Evolutionary conservation across 2,797 vertebrate genomes (phyloP).

Genomic region (Remorina albescens): DNA sequence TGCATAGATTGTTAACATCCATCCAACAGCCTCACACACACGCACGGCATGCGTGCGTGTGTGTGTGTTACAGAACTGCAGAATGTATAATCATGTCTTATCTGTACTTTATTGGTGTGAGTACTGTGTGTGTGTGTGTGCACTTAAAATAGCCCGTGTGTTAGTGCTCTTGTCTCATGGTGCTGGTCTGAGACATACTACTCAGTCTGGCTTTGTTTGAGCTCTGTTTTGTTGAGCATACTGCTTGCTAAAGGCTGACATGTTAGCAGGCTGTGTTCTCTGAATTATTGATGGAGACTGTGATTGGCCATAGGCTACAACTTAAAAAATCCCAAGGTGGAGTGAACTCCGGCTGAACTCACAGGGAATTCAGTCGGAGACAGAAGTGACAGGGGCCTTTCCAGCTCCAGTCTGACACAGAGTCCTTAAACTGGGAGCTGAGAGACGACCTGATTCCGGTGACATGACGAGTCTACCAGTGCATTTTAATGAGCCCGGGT

Average conservation of each 20-base stretch:
- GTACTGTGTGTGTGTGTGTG: neutral
- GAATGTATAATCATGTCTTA: slow-evolving; percentile 12
- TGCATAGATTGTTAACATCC: slow-evolving; percentile 40
- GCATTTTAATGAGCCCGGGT: slow-evolving; percentile 69
- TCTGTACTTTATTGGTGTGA: slow-evolving; percentile 3
- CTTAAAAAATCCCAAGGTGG: slow-evolving; percentile 62
- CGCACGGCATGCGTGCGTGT: no score
- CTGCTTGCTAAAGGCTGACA: slow-evolving; percentile 57
- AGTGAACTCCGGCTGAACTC: slow-evolving; percentile 75
- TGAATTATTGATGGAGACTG: slow-evolving; percentile 79
- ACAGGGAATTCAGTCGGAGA: slow-evolving; percentile 48
- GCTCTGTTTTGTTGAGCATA: slow-evolving; percentile 45
- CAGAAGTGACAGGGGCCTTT: slow-evolving; percentile 16
- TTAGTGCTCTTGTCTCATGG: slow-evolving; percentile 35
- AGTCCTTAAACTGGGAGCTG: slow-evolving; percentile 42
- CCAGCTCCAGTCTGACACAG: slow-evolving; percentile 34
- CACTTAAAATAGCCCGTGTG: slow-evolving; percentile 32
- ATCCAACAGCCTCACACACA: slow-evolving; percentile 1
- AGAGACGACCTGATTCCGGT: slow-evolving; percentile 68
- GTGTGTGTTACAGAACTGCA: slow-evolving; percentile 26
- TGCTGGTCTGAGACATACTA: slow-evolving; percentile 50
- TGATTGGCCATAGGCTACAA: slow-evolving; percentile 69
- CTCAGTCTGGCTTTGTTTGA: slow-evolving; percentile 47
- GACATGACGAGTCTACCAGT: slow-evolving; percentile 68
- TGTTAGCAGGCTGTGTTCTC: slow-evolving; percentile 64